Percentiles rank a stretch among this genome's conserved stretches.
Conservation (phyloP, 2,888 invertebrate species). For the Acronicta psi region DNA sequence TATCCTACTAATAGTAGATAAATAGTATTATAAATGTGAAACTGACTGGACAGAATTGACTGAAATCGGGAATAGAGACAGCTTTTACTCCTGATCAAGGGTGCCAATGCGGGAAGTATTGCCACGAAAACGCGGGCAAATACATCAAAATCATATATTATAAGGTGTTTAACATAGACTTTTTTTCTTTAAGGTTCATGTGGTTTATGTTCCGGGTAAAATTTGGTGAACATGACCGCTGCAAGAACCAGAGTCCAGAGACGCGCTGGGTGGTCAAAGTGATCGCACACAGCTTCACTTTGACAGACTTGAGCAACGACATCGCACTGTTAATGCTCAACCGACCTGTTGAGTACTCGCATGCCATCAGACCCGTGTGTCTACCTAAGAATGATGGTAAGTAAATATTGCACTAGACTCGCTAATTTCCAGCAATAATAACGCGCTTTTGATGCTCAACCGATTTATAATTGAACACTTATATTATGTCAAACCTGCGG, state of each 20-base stretch:
- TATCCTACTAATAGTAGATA: too few relatives aligned
- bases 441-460: not conserved
- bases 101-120: too few relatives aligned
- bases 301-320: conserved; percentile 95
- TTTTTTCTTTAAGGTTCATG: conserved; percentile 92
- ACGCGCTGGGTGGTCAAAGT: conserved; percentile 92
- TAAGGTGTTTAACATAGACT: too few relatives aligned
- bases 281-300: conserved; percentile 93
- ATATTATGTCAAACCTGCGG: not conserved
- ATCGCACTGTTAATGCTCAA: conserved; percentile 94
- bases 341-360: conserved; percentile 92
- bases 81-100: too few relatives aligned
- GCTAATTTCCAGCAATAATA: not conserved
- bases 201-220: conserved; percentile 97
- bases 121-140: too few relatives aligned
- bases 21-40: too few relatives aligned
- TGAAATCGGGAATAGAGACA: too few relatives aligned
- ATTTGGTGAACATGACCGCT: conserved; percentile 96
- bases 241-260: conserved; percentile 91
- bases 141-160: too few relatives aligned
- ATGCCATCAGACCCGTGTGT: conserved; percentile 94
- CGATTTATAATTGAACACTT: not conserved
- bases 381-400: conserved; percentile 90
- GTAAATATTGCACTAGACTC: conserved; percentile 18
- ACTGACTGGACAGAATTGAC: too few relatives aligned